Evolutionary conservation across 2,113 vertebrate species (phyloP).

Genomic region (Siphamia tubifer): DNA sequence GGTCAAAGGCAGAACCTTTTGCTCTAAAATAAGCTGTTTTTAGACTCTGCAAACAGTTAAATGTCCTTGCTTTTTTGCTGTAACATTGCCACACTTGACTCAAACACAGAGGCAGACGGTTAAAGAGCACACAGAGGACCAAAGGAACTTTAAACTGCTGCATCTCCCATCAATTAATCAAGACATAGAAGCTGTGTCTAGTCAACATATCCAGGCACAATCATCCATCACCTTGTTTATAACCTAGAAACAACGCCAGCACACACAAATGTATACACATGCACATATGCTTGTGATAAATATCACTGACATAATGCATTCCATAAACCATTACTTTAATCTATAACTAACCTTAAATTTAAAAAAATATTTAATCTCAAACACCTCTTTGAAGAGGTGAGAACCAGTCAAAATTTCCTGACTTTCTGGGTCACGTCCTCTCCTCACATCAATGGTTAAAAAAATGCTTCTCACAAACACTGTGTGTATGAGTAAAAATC

Average conservation of each 20-base stretch:
- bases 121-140: slow-evolving; percentile 25
- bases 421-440: no score
- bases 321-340: background rate
- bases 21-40: slow-evolving; percentile 23
- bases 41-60: background rate
- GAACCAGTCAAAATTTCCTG: no score
- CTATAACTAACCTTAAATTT: background rate
- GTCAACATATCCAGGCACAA: slow-evolving; percentile 43
- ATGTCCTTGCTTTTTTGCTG: background rate
- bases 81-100: slow-evolving; percentile 1
- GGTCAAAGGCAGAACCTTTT: background rate
- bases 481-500: no score
- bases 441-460: no score
- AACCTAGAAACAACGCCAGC: slow-evolving; percentile 35
- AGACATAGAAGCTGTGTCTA: slow-evolving; percentile 54
- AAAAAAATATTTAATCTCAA: no score
- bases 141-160: slow-evolving; percentile 33
- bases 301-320: background rate
- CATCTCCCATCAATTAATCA: slow-evolving; percentile 67
- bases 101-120: background rate
- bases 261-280: background rate
- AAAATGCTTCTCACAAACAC: no score
- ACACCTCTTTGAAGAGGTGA: no score
- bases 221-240: slow-evolving; percentile 62
- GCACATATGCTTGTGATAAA: background rate